These are phyloP conservation scores for Scaptomyza graminum DNA, from an alignment of 1,140 invertebrate genomes.

Conservation along the genomic window DNA sequence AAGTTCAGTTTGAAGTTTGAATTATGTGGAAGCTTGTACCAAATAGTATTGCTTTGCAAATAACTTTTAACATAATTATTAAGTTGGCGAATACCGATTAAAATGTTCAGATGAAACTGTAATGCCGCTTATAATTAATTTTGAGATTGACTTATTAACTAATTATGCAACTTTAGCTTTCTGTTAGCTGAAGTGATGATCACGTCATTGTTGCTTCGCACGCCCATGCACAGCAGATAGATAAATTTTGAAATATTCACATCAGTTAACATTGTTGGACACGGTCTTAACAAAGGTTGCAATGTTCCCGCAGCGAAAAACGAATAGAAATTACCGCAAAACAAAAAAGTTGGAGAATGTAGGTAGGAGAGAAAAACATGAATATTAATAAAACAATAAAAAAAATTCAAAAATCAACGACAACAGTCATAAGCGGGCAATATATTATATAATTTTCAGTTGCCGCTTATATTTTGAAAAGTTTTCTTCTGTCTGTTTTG, in stretches of 20 bases:
- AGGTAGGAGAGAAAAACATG: slow-evolving; percentile 21
- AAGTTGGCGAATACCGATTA: not conserved
- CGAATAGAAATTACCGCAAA: slow-evolving; percentile 17
- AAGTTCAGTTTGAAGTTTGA: not conserved
- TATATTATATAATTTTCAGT: slow-evolving; percentile 36
- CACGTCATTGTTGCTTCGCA: slow-evolving; percentile 12
- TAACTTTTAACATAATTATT: too few relatives aligned
- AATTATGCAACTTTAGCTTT: not conserved
- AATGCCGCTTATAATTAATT: slow-evolving; percentile 9
- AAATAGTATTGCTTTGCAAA: too few relatives aligned
- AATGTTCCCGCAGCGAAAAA: slow-evolving; percentile 33
- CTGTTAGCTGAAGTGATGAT: slow-evolving; percentile 1
- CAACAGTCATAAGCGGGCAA: slow-evolving; percentile 36
- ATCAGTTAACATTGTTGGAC: slow-evolving; percentile 25
- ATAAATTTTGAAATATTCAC: slow-evolving; percentile 19
- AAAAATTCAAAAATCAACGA: slow-evolving; percentile 1
- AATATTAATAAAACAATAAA: not conserved
- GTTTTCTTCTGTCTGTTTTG: slow-evolving; percentile 1
- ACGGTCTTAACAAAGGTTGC: slow-evolving; percentile 17
- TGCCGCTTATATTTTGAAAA: slow-evolving; percentile 1
- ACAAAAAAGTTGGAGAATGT: not conserved
- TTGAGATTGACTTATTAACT: slow-evolving; percentile 1
- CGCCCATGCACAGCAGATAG: slow-evolving; percentile 4
- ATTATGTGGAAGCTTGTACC: too few relatives aligned
- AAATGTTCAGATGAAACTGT: not conserved